Evolutionary conservation across 1,140 invertebrate genomes (phyloP), one percentile per base, ranked within the genome.

Genomic region (Helicoverpa armigera): DNA sequence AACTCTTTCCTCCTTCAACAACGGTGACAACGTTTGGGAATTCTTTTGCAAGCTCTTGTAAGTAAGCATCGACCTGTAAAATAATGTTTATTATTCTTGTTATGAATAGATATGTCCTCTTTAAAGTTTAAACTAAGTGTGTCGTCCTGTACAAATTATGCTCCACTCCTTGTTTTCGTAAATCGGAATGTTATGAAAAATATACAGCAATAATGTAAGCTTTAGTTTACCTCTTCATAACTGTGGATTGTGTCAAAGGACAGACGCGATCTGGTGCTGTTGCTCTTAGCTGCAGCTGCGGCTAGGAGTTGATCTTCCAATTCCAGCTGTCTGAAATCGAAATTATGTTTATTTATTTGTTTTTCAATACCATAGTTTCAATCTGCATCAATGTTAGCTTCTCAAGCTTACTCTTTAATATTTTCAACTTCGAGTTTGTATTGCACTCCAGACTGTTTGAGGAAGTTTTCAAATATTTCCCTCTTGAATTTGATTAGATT

Each of bases 21-120:
- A 96, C 86, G 10, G 72, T 90, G 0, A 95, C 95, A 9, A 87
- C 87, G 3, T 86, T 72, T 1, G 95, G 93, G 82, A 94, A 95
- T 43, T 87, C 84, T 5, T 69, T 50, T 0, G 93, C 95, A 74
- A 96, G 77, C 14, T 92, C 88, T 14, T 93, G 89, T 43, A 96
- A 83, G 75, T 95, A 96, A 18, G 85, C 88, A 29, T 93, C 92
- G 56, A 96, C 95, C 94, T 96, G 65, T n/a, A 87, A 84, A 61
- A 14, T 11, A 10, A 67, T 5, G n/a, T 12, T 12, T 18, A 23
- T n/a, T 18, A 69, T 1, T 7, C 23, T 31, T n/a, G 11, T 18
- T 14, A 13, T 2, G 18, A 35, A 16, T n/a, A n/a, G n/a, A n/a
- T n/a, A n/a, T 50, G 35, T 43, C 13, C 11, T 3, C 1, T 53